Conservation (phyloP, 1,140 invertebrate genomes). For the Tribolium castaneum region DNA sequence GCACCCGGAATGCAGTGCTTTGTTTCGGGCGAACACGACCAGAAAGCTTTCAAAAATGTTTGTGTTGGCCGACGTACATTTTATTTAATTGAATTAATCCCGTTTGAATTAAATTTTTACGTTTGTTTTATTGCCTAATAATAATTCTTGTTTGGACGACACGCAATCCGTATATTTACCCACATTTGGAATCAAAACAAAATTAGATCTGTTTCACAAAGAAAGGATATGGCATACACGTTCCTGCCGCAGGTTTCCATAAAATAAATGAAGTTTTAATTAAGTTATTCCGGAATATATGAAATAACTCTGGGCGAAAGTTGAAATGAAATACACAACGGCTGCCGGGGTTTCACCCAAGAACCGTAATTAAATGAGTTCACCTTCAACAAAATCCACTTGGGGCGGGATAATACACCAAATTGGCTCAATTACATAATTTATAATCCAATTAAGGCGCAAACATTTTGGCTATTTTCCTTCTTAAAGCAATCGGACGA, state of each 20-base stretch:
- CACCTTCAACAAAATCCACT: neutral
- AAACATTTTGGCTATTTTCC: too few species aligned
- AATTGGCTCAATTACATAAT: too few species aligned
- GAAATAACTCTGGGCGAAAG: neutral
- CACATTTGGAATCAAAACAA: neutral
- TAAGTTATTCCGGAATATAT: neutral
- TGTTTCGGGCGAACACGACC: neutral
- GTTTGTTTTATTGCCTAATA: neutral
- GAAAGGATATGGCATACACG: neutral
- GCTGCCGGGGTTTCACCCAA: neutral
- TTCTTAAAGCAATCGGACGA: too few species aligned
- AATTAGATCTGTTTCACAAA: neutral
- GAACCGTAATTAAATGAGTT: neutral
- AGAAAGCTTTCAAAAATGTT: neutral
- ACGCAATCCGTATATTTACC: neutral
- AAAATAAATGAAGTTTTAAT: neutral
- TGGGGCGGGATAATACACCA: too few species aligned
- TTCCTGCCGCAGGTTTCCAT: neutral
- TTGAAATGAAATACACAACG: neutral
- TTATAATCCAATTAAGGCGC: too few species aligned
- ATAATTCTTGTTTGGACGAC: neutral
- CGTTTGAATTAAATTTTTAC: neutral
- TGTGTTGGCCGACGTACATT: neutral
- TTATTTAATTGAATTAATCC: neutral
- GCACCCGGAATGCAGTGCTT: neutral